These are phyloP conservation scores for Steatornis caripensis DNA, from an alignment of 2,113 vertebrate species.

Conservation along the genomic window DNA sequence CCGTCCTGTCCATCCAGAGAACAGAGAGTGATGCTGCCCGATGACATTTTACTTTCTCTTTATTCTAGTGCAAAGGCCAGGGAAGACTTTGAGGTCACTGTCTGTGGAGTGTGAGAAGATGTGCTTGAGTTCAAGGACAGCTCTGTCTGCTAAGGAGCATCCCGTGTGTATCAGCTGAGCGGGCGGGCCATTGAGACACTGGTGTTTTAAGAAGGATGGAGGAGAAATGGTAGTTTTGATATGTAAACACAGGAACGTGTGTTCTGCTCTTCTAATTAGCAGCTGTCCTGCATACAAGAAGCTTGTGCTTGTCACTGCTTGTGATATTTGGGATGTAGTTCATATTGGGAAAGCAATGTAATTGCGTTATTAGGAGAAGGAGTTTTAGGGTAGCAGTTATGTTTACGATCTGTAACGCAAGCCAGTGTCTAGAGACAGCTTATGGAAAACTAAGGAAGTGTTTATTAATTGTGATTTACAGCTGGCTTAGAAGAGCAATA, in stretches of 20 bases:
- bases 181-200: no score
- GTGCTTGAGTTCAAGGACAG: background rate
- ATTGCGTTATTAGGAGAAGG: background rate
- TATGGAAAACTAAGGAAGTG: background rate
- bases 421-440: background rate
- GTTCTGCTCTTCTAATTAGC: background rate
- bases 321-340: background rate
- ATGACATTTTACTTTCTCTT: background rate
- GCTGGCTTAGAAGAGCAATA: background rate
- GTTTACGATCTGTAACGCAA: background rate
- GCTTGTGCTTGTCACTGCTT: background rate
- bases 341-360: background rate
- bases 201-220: background rate
- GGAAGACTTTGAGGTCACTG: background rate
- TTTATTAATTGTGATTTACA: background rate
- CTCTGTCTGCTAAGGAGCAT: background rate
- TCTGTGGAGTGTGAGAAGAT: background rate
- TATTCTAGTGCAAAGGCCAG: background rate
- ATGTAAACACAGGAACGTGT: background rate
- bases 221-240: background rate
- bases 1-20: background rate
- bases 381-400: background rate
- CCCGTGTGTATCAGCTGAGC: accelerated
- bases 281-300: background rate
- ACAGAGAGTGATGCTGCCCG: background rate